A percentile compares a stretch with the other conserved stretches of the same genome.
Conservation (phyloP, 2,888 invertebrate genomes). For the Escarpia spicata region DNA sequence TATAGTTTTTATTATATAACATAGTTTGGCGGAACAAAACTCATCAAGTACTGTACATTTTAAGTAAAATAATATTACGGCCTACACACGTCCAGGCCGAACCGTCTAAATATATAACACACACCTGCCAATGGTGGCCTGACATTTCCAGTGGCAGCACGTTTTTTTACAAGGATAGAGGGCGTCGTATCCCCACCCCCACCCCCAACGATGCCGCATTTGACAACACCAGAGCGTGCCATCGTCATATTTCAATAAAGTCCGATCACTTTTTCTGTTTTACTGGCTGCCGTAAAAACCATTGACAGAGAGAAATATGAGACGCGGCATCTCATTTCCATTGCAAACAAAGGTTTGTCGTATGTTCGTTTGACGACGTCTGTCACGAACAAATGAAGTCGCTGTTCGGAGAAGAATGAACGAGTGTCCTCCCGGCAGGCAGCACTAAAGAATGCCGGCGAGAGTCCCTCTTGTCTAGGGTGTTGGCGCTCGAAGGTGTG, state of each 20-base stretch:
- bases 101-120: too few relatives aligned
- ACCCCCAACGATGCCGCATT: neutral
- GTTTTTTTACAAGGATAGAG: neutral
- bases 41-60: too few relatives aligned
- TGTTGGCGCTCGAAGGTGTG: neutral
- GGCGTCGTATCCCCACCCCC: neutral
- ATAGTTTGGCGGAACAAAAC: too few relatives aligned
- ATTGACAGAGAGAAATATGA: neutral
- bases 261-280: neutral
- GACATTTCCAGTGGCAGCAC: too few relatives aligned
- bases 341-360: neutral
- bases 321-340: neutral
- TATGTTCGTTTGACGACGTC: neutral
- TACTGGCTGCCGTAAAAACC: neutral
- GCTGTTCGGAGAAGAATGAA: conserved; percentile 3
- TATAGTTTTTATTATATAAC: too few relatives aligned
- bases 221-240: conserved; percentile 3
- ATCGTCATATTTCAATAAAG: neutral
- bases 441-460: neutral
- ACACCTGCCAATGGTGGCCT: too few relatives aligned
- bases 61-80: too few relatives aligned
- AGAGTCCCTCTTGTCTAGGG: neutral
- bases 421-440: neutral
- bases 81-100: too few relatives aligned
- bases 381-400: conserved; percentile 1